Evolutionary conservation across 2,113 vertebrate species (phyloP), one percentile per base, ranked within the genome.

Genomic region (Aramus guarauna): DNA sequence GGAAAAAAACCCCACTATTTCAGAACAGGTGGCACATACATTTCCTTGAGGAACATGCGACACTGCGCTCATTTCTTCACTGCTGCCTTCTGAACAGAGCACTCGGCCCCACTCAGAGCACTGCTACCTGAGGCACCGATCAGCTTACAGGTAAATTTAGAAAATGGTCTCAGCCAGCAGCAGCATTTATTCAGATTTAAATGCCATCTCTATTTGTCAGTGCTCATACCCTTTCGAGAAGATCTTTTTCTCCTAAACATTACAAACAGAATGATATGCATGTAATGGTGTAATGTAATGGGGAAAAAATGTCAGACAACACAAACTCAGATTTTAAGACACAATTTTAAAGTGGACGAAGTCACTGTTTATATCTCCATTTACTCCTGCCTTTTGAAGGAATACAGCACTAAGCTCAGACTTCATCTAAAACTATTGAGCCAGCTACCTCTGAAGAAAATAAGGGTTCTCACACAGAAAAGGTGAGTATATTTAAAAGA

Each of bases 31-130:
- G 21, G n/a, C 74, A 48, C 2, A 9, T 12, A 5, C 19, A 14
- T n/a, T 62, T 90, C 67, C 74, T 48, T 26, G 17, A 66, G 50
- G 37, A 74, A 32, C 19, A 12, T 4, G 23, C 1, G 5, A 39
- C 18, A 17, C 15, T 0, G 2, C 58, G 82, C 53, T 23, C 9
- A 1, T 52, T 37, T 56, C 91, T 45, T 56, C 74, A 45, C 6
- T 0, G 0, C 56, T 78, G 60, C 59, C 24, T 15, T 62, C 41
- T 52, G 39, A 32, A 20, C 0, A 4, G n/a, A 48, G 50, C 45
- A 9, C 22, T 50, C 6, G 1, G 11, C 9, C 48, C 7, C 5
- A 13, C 45, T 4, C 0, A 0, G 19, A 56, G 67, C 63, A 16
- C 16, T 14, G 69, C 30, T 36, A 34, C 60, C 69, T 9, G 43